Evolutionary conservation across 2,113 vertebrate species (phyloP).

Genomic region (Mohoua ochrocephala): DNA sequence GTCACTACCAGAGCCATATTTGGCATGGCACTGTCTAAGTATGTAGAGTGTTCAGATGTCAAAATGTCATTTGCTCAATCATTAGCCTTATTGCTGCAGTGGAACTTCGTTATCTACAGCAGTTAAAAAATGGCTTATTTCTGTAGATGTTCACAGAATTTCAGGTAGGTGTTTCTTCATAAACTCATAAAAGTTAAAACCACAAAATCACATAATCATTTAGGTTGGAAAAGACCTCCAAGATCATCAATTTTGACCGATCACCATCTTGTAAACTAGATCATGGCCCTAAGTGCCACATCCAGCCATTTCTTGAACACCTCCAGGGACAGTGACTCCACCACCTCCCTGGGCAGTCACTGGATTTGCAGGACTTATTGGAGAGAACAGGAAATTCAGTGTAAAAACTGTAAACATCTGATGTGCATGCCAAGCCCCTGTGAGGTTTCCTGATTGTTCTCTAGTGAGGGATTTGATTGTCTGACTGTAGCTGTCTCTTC

Average conservation of each 20-base stretch:
- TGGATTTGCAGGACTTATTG: not conserved
- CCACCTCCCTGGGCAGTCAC: not conserved
- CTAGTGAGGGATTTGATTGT: not conserved
- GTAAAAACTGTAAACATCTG: not conserved
- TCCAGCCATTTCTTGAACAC: not conserved
- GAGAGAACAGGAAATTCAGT: not conserved
- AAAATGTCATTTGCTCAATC: not conserved
- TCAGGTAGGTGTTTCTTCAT: not conserved
- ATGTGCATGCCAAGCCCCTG: not conserved
- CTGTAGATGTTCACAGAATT: not conserved
- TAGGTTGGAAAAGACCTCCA: not conserved
- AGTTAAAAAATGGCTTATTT: not conserved
- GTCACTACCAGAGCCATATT: not conserved
- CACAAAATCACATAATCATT: not conserved
- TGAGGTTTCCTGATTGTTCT: not conserved
- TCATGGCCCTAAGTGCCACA: not conserved
- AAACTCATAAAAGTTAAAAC: not conserved
- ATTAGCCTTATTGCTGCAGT: not conserved
- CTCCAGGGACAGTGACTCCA: not conserved
- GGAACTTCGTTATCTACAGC: not conserved
- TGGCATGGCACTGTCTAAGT: not conserved
- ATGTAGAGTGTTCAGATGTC: not conserved
- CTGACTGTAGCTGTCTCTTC: not conserved
- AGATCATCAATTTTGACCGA: not conserved
- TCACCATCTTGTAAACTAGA: not conserved